phyloP scores from a whole-genome alignment of 2,797 vertebrate species.

The Malurus splendens region DNA sequence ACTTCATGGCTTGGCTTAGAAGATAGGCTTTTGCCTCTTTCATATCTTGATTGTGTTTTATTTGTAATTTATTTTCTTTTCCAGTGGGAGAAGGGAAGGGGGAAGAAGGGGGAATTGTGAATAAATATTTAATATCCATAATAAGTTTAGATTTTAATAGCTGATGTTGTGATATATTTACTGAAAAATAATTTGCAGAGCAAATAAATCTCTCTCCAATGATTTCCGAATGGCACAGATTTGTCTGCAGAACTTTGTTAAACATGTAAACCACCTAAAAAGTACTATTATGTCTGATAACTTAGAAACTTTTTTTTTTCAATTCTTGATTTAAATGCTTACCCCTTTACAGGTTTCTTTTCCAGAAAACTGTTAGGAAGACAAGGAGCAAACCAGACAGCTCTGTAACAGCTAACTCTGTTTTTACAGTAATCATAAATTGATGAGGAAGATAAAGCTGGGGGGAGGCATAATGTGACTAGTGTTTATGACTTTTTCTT shows the following conservation, averaged over 20 bases:
- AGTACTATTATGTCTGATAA: neutral
- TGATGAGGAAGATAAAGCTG: neutral
- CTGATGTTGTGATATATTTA: neutral
- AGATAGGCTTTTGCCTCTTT: neutral
- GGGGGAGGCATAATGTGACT: neutral
- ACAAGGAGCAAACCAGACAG: neutral
- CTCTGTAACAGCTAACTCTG: neutral
- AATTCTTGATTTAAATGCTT: neutral
- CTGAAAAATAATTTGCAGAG: neutral
- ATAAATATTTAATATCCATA: neutral
- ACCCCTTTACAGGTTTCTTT: neutral
- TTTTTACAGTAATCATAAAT: neutral
- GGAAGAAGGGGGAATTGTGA: neutral
- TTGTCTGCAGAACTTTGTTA: neutral
- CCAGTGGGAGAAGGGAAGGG: neutral
- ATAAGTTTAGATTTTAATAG: neutral
- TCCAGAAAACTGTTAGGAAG: neutral
- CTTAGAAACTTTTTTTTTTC: neutral
- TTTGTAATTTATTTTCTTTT: neutral
- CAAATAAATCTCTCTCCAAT: neutral
- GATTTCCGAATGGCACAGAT: neutral
- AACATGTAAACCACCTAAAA: neutral
- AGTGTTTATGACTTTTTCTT: neutral
- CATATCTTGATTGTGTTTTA: neutral
- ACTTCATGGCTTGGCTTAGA: conserved; percentile 16